Percentiles rank a stretch among this genome's conserved stretches.
Evolutionary conservation across 1,140 invertebrate species (phyloP).

Genomic region (Watersipora subatra): DNA sequence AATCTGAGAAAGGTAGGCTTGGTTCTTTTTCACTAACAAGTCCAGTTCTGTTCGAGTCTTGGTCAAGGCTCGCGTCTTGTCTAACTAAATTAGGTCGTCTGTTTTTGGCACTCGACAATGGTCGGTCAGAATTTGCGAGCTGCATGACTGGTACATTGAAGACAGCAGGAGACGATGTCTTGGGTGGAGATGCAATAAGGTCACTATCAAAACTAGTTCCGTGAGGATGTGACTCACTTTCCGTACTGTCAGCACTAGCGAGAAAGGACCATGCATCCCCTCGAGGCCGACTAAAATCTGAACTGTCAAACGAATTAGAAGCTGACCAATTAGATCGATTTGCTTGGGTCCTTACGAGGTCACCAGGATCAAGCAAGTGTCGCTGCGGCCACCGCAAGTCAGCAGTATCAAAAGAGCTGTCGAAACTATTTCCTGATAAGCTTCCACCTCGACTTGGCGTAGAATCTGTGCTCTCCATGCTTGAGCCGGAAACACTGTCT

Average conservation of each 20-base stretch:
- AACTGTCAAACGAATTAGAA: not conserved
- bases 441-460: not conserved
- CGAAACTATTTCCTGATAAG: not conserved
- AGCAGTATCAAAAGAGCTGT: not conserved
- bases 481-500: not conserved
- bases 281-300: not conserved
- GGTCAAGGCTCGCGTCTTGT: slow-evolving; percentile 1
- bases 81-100: not conserved
- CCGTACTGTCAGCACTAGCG: not conserved
- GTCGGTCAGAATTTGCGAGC: not conserved
- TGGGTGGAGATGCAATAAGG: not conserved
- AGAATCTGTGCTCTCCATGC: not conserved
- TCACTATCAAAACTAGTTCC: not conserved
- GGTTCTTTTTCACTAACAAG: not conserved
- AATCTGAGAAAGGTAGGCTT: not conserved
- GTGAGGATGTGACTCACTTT: too few species aligned
- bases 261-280: not conserved
- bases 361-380: not conserved
- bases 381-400: not conserved
- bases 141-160: not conserved
- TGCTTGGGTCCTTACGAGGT: not conserved
- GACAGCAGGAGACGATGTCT: not conserved
- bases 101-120: not conserved
- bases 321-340: not conserved
- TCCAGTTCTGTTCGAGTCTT: not conserved